Conservation (phyloP, 2,113 vertebrate species). For the Emydocephalus ijimae region DNA sequence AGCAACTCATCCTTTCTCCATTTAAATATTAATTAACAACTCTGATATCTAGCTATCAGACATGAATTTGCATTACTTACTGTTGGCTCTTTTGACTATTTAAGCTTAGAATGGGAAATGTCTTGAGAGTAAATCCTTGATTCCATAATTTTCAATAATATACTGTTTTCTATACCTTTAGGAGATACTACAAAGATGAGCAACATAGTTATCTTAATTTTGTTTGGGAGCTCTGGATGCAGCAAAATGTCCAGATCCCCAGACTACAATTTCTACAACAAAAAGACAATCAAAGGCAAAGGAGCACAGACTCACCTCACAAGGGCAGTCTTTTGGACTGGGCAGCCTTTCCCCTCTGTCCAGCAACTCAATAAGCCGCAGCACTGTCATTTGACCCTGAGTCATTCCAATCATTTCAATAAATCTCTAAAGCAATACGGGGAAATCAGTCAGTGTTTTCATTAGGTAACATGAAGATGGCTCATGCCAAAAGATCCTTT, state of each 20-base stretch:
- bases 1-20: neutral
- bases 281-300: fast-evolving
- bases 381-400: conserved; percentile 78
- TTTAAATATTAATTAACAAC: neutral
- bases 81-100: neutral
- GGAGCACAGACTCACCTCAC: conserved; percentile 71
- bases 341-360: conserved; percentile 76
- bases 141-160: neutral
- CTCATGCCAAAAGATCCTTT: neutral
- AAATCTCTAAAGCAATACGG: conserved; percentile 73
- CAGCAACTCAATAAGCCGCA: conserved; percentile 77
- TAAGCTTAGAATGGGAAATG: neutral
- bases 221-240: neutral
- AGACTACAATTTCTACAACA: neutral
- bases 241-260: neutral
- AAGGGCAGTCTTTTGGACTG: conserved; percentile 76
- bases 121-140: neutral
- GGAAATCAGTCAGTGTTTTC: neutral
- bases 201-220: neutral
- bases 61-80: neutral
- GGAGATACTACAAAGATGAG: neutral
- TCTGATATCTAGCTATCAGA: neutral
- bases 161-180: neutral
- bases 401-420: conserved; percentile 74
- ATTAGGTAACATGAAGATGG: neutral